A percentile compares a stretch with the other conserved stretches of the same genome.
Evolutionary conservation across 2,888 invertebrate species (phyloP).

Genomic region (Oeneis ivallda): DNA sequence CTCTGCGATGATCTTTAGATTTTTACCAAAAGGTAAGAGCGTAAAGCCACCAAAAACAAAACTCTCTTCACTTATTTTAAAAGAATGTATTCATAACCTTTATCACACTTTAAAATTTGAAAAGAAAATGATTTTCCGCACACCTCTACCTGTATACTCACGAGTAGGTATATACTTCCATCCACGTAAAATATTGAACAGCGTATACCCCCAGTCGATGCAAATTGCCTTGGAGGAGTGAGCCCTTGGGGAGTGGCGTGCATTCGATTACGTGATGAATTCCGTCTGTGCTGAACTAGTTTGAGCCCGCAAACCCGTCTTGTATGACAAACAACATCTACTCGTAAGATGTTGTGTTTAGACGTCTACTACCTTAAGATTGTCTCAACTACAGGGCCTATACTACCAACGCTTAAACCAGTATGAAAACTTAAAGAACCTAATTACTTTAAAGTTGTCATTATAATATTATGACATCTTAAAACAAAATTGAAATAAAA

Average conservation of each 20-base stretch:
- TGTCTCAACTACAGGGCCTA: too few species aligned
- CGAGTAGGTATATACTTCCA: conserved; percentile 23
- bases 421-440: too few species aligned
- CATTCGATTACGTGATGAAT: conserved; percentile 55
- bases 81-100: background rate
- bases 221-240: conserved; percentile 48
- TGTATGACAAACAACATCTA: conserved; percentile 7
- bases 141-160: conserved; percentile 28
- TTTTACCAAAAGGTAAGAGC: too few species aligned
- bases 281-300: conserved; percentile 37
- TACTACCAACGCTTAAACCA: too few species aligned
- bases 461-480: too few species aligned
- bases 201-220: conserved; percentile 41
- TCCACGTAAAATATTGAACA: conserved; percentile 43
- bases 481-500: too few species aligned
- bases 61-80: background rate
- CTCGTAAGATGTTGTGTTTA: background rate
- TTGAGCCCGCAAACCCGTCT: conserved; percentile 23
- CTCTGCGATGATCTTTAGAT: too few species aligned
- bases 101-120: conserved; percentile 6
- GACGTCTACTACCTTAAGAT: too few species aligned
- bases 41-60: too few species aligned
- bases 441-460: too few species aligned
- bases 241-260: conserved; percentile 46
- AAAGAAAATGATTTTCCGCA: conserved; percentile 32